Percentiles rank a stretch among this genome's conserved stretches.
Conservation (phyloP, 2,113 vertebrate genomes). For the Agapornis roseicollis region DNA sequence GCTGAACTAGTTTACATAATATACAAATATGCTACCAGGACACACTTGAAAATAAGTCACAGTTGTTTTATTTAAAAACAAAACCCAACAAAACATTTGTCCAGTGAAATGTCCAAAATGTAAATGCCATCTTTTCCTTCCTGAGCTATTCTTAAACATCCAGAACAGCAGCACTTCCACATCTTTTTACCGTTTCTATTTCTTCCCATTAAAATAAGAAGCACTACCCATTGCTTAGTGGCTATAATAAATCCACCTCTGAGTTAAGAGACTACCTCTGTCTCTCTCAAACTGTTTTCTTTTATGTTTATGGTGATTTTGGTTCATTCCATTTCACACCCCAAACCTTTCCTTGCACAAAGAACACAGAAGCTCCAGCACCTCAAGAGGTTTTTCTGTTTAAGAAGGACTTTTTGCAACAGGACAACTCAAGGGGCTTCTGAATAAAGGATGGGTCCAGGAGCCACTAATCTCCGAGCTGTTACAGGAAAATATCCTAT, state of each 20-base stretch:
- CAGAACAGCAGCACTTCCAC: conserved; percentile 50
- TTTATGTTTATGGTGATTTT: not conserved
- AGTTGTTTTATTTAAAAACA: not conserved
- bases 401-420: not conserved
- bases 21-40: conserved; percentile 48
- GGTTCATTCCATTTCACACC: not conserved
- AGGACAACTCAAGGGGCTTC: not conserved
- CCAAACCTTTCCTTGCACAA: not conserved
- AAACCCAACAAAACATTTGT: conserved; percentile 23
- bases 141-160: conserved; percentile 52
- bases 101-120: conserved; percentile 62
- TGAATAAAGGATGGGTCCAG: not conserved
- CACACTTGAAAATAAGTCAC: conserved; percentile 34
- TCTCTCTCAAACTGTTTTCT: not conserved
- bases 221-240: not conserved
- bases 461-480: not conserved
- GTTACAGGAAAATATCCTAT: not conserved
- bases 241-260: not conserved
- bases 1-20: conserved; percentile 72
- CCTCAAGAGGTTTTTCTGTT: not conserved
- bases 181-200: not conserved
- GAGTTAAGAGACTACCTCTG: not conserved
- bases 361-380: not conserved
- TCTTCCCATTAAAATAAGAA: not conserved
- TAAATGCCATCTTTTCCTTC: conserved; percentile 61